Percentiles rank a stretch among this genome's conserved stretches.
phyloP scores from a whole-genome alignment of 2,888 invertebrate genomes.

The Trichogramma evanescens region DNA sequence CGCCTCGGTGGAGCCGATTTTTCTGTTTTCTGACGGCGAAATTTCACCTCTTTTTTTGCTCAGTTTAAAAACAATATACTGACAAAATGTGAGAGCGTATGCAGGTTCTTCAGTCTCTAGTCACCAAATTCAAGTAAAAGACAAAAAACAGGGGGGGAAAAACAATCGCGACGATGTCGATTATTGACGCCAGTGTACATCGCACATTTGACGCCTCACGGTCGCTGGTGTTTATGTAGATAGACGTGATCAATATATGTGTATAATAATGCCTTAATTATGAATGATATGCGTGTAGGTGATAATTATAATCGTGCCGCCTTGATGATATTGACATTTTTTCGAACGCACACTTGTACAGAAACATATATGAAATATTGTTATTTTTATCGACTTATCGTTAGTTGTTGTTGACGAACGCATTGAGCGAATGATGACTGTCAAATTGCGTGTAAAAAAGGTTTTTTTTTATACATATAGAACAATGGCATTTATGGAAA shows the following conservation, averaged over 20 bases:
- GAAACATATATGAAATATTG: slow-evolving; percentile 19
- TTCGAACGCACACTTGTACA: slow-evolving; percentile 13
- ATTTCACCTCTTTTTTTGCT: no score
- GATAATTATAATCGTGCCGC: slow-evolving; percentile 3
- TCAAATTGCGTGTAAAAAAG: slow-evolving; percentile 5
- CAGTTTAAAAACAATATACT: no score
- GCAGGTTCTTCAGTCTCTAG: no score
- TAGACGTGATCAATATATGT: no score
- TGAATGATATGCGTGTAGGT: no score
- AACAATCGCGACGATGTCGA: neutral
- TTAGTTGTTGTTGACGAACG: slow-evolving; percentile 4
- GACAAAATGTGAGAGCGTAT: no score
- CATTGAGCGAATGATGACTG: slow-evolving; percentile 3
- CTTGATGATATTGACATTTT: slow-evolving; percentile 9
- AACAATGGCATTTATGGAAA: slow-evolving; percentile 21
- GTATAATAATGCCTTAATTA: no score
- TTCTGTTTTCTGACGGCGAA: no score
- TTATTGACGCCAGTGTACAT: slow-evolving; percentile 15
- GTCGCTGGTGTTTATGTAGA: no score
- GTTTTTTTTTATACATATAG: neutral
- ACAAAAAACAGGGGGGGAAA: no score
- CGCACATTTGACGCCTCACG: neutral
- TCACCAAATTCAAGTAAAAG: no score
- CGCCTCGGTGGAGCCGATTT: no score
- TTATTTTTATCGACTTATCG: slow-evolving; percentile 5